Percentiles rank a stretch among this genome's conserved stretches.
Evolutionary conservation across 2,888 invertebrate species (phyloP).

Genomic region (Leptinotarsa tumamoca): DNA sequence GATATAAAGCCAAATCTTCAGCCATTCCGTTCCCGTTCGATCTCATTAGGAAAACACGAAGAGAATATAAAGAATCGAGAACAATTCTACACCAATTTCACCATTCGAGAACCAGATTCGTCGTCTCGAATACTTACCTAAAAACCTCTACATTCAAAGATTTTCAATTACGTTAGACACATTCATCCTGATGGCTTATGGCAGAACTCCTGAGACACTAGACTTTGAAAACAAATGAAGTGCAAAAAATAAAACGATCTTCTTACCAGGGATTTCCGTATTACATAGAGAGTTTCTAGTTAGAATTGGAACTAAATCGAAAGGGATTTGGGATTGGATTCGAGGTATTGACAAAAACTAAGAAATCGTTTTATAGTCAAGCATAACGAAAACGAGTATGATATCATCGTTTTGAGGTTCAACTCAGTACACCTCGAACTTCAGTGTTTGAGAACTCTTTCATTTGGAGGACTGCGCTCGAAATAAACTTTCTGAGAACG

Average conservation of each 20-base stretch:
- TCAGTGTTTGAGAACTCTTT: no score
- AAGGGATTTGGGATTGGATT: conserved; percentile 28
- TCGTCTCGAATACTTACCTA: conserved; percentile 25
- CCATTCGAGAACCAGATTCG: conserved; percentile 23
- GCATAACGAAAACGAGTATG: neutral
- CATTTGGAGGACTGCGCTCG: no score
- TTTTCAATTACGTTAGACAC: conserved; percentile 31
- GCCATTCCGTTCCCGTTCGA: conserved; percentile 17
- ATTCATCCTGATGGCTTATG: conserved; percentile 26
- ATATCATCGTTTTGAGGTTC: no score
- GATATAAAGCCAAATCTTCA: conserved; percentile 14
- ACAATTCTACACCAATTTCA: conserved; percentile 21
- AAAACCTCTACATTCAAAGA: conserved; percentile 30
- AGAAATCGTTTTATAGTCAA: conserved; percentile 13
- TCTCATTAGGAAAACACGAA: conserved; percentile 25
- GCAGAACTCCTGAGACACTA: conserved; percentile 22
- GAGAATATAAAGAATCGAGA: conserved; percentile 26
- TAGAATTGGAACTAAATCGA: conserved; percentile 31
- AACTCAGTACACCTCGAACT: no score
- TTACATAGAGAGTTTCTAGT: conserved; percentile 31
- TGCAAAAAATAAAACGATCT: conserved; percentile 34
- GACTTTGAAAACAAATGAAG: conserved; percentile 33
- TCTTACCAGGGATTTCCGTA: conserved; percentile 27
- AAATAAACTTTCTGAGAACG: no score
- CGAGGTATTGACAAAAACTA: conserved; percentile 26